Evolutionary conservation across 1,140 invertebrate genomes (phyloP).

Genomic region (Psix sp.): DNA sequence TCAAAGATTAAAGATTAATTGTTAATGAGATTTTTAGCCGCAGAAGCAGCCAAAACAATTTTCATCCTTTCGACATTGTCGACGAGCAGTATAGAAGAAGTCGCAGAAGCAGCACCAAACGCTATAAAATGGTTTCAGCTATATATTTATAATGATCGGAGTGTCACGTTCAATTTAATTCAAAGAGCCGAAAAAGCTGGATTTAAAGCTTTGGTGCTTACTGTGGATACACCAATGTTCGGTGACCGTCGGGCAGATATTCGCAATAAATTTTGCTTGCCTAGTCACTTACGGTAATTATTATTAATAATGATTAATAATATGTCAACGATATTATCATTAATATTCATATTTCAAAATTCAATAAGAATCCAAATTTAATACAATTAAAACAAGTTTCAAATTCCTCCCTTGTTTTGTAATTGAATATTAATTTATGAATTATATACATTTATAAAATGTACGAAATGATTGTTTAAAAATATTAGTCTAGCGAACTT

Average conservation of each 20-base stretch:
- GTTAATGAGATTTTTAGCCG: slow-evolving; percentile 79
- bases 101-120: slow-evolving; percentile 85
- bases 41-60: slow-evolving; percentile 83
- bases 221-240: slow-evolving; percentile 92
- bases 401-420: too few relatives aligned
- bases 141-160: slow-evolving; percentile 90
- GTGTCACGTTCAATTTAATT: slow-evolving; percentile 85
- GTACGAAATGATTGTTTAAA: slow-evolving; percentile 12
- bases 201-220: slow-evolving; percentile 92
- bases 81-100: slow-evolving; percentile 92
- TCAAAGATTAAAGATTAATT: slow-evolving; percentile 1
- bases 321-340: too few relatives aligned
- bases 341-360: too few relatives aligned
- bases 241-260: slow-evolving; percentile 88
- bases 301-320: too few relatives aligned
- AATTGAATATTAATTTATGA: too few relatives aligned
- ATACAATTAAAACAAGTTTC: too few relatives aligned
- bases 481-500: slow-evolving; percentile 84
- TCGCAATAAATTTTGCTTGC: slow-evolving; percentile 90
- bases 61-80: slow-evolving; percentile 92
- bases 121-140: slow-evolving; percentile 93
- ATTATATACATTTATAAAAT: too few relatives aligned
- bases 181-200: slow-evolving; percentile 88
- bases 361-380: too few relatives aligned
- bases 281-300: slow-evolving; percentile 84